Conservation (phyloP, 2,888 invertebrate species). For the Yponomeuta evonymella region DNA sequence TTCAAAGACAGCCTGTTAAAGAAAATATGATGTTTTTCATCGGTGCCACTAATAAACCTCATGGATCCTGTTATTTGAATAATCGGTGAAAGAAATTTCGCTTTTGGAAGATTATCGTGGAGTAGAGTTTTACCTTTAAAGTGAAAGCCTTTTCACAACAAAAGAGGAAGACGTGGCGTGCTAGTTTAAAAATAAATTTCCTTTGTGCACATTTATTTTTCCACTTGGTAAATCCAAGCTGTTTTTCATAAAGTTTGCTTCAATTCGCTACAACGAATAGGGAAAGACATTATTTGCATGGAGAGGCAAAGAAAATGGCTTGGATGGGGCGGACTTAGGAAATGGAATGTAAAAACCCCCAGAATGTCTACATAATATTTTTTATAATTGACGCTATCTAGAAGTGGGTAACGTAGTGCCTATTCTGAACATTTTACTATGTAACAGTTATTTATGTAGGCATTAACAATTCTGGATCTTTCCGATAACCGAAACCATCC, state of each 20-base stretch:
- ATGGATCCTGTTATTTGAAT: too few relatives aligned
- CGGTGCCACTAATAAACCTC: too few relatives aligned
- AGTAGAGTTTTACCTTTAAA: not conserved
- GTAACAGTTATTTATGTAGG: too few relatives aligned
- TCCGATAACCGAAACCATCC: too few relatives aligned
- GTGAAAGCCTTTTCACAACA: not conserved
- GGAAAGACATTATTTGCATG: conserved; percentile 54
- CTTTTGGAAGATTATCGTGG: too few relatives aligned
- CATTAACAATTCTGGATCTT: too few relatives aligned
- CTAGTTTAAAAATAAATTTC: not conserved
- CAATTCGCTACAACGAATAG: conserved; percentile 39
- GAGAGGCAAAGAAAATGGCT: conserved; percentile 51
- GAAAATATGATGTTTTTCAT: too few relatives aligned
- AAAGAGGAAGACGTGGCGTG: not conserved
- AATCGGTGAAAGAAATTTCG: too few relatives aligned
- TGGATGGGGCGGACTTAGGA: conserved; percentile 36
- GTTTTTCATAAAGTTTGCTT: conserved; percentile 57
- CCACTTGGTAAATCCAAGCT: conserved; percentile 43
- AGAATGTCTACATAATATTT: not conserved
- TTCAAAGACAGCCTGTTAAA: too few relatives aligned
- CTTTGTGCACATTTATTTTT: conserved; percentile 12
- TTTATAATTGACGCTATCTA: too few relatives aligned
- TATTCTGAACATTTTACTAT: too few relatives aligned
- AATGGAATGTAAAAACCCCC: not conserved
- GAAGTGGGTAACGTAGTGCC: too few relatives aligned